Conservation (phyloP, 92 coral and sea anemone genomes). For the Pocillopora meandrina region DNA sequence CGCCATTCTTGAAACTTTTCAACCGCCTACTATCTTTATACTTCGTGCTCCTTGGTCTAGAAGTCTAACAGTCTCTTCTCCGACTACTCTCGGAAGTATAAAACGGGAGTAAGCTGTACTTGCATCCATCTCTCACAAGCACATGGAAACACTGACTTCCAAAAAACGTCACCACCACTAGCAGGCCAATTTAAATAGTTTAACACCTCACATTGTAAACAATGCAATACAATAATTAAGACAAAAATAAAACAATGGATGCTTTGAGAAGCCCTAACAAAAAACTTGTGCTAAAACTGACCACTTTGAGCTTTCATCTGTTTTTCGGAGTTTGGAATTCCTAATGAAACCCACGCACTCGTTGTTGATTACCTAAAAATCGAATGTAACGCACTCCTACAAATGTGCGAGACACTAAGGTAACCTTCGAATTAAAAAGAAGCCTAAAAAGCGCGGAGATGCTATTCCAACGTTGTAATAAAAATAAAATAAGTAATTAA, state of each 20-base stretch:
- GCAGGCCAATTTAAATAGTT: conserved; percentile 44
- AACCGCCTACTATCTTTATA: conserved; percentile 25
- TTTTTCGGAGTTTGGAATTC: not conserved
- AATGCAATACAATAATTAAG: conserved; percentile 26
- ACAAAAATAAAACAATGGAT: conserved; percentile 37
- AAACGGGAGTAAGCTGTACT: conserved; percentile 40
- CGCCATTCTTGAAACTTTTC: conserved; percentile 28
- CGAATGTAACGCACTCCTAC: no score
- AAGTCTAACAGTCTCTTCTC: conserved; percentile 32
- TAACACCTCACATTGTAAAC: conserved; percentile 34
- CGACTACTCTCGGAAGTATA: conserved; percentile 17
- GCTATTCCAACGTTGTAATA: no score
- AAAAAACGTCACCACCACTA: not conserved
- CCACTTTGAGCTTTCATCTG: not conserved
- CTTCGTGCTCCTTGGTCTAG: conserved; percentile 33
- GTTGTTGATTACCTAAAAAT: not conserved
- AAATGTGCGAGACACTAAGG: no score
- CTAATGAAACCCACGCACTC: conserved; percentile 9
- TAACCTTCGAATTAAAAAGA: no score
- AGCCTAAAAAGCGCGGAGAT: no score
- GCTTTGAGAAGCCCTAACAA: conserved; percentile 32
- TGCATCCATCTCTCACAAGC: conserved; percentile 35
- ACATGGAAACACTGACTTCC: conserved; percentile 35
- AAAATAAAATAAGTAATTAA: no score
- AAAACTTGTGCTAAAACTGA: conserved; percentile 8